These are phyloP conservation scores for Salvelinus alpinus DNA, from an alignment of 2,113 vertebrate genomes.

Conservation along the genomic window DNA sequence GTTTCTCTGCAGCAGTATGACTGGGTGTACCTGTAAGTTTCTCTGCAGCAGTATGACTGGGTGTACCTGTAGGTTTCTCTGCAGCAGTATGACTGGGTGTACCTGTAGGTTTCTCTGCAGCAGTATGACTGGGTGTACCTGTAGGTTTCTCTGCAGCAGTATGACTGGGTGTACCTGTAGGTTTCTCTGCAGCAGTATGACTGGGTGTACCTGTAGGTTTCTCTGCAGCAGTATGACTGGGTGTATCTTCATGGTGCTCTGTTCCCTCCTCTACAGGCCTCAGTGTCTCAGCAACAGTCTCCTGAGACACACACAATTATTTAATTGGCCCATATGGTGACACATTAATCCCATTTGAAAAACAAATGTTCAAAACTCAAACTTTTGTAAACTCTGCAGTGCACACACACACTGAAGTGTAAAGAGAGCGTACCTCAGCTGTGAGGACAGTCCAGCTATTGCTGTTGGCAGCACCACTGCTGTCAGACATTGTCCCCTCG, in stretches of 20 bases:
- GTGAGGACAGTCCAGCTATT: slow-evolving; percentile 76
- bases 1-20: too few species aligned
- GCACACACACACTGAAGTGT: not conserved
- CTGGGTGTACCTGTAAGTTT: too few species aligned
- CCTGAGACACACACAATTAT: slow-evolving; percentile 48
- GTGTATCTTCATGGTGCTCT: slow-evolving; percentile 43
- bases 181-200: too few species aligned
- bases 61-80: too few species aligned
- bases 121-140: too few species aligned
- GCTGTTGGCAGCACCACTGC: slow-evolving; percentile 56
- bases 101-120: not conserved
- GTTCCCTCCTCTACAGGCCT: slow-evolving; percentile 52
- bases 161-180: too few species aligned
- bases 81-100: too few species aligned
- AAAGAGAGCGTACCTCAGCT: slow-evolving; percentile 59
- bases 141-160: too few species aligned
- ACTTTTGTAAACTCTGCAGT: not conserved
- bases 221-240: not conserved
- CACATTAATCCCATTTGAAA: slow-evolving; percentile 28
- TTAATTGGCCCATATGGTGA: slow-evolving; percentile 42
- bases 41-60: too few species aligned
- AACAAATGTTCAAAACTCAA: not conserved
- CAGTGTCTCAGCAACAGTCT: slow-evolving; percentile 65
- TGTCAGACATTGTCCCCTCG: slow-evolving; percentile 70
- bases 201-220: too few species aligned